Evolutionary conservation across 2,888 invertebrate genomes (phyloP).

Genomic region (Dendrolimus pini): DNA sequence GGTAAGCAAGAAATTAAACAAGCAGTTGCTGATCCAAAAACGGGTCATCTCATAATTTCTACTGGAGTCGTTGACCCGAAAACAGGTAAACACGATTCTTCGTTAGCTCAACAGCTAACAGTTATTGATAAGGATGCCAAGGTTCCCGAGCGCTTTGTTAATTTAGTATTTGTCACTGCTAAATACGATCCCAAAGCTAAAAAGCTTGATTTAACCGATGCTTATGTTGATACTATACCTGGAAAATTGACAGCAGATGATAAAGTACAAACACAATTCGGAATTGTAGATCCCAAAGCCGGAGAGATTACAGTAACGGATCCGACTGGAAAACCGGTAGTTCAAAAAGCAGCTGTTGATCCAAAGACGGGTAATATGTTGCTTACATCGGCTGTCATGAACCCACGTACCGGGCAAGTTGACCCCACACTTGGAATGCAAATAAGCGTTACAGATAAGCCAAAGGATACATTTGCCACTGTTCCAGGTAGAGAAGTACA

Average conservation of each 20-base stretch:
- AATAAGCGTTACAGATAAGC: slow-evolving; percentile 45
- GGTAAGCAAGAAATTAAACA: slow-evolving; percentile 77
- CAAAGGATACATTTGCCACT: slow-evolving; percentile 37
- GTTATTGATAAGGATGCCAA: slow-evolving; percentile 52
- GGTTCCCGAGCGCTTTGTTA: slow-evolving; percentile 50
- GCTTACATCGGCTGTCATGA: slow-evolving; percentile 65
- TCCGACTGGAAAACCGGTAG: slow-evolving; percentile 76
- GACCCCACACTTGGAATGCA: slow-evolving; percentile 72
- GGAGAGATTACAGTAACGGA: slow-evolving; percentile 74
- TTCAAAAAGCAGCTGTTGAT: slow-evolving; percentile 78
- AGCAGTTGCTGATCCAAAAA: slow-evolving; percentile 73
- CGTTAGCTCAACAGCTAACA: slow-evolving; percentile 69
- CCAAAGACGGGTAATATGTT: slow-evolving; percentile 76
- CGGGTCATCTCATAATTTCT: slow-evolving; percentile 72
- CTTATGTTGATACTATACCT: slow-evolving; percentile 45
- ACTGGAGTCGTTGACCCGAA: slow-evolving; percentile 75
- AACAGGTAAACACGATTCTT: slow-evolving; percentile 72
- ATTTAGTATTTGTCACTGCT: slow-evolving; percentile 68
- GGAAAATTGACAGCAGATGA: slow-evolving; percentile 50
- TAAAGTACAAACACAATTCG: slow-evolving; percentile 73
- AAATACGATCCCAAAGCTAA: slow-evolving; percentile 70
- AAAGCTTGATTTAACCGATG: slow-evolving; percentile 60
- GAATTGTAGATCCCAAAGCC: slow-evolving; percentile 71
- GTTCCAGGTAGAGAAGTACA: slow-evolving; percentile 58
- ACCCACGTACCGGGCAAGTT: slow-evolving; percentile 69